Evolutionary conservation across 2,113 vertebrate species (phyloP), one percentile per base, ranked within the genome.

Genomic region (Mixornis gularis): DNA sequence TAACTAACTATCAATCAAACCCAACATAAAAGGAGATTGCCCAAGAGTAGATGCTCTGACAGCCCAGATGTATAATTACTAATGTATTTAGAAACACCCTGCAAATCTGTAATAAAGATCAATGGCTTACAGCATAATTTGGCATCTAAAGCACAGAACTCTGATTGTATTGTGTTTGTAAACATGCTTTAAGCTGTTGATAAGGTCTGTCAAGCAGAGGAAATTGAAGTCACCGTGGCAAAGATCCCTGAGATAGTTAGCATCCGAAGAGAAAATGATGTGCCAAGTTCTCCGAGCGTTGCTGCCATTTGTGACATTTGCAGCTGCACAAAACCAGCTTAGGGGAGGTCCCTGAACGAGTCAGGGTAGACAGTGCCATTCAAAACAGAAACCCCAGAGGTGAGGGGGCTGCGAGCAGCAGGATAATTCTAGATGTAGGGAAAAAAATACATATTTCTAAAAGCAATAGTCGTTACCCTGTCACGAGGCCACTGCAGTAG

Each of bases 51-150:
- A 49, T 32, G 66, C 71, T 74, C 44, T 84, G 91, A 93, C 90
- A 96, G 74, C 93, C 76, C 77, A 87, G 90, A 90, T 81, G 74
- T 92, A 81, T 90, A 96, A 96, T 95, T 97, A 92, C 94, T 85
- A 91, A 65, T 85, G 38, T 86, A 88, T 91, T 95, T 97, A 87
- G 79, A 74, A 97, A 89, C 73, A 85, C 36, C 49, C 77, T 65
- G 60, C 62, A 96, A 95, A 94, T 74, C 79, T 96, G 82, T 94
- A 96, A 96, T 95, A 96, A 97, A 97, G 89, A 96, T 96, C 92
- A 96, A 90, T 92, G 92, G 77, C 70, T 95, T 94, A 93, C 86
- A 93, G 89, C 94, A 95, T 49, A 94, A 95, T 91, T 94, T 96
- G 92, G 53, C 92, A 81, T 81, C 73, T 72, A 87, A 93, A 91